phyloP scores from a whole-genome alignment of 2,888 invertebrate species.

The Drosophila acutilabella region DNA sequence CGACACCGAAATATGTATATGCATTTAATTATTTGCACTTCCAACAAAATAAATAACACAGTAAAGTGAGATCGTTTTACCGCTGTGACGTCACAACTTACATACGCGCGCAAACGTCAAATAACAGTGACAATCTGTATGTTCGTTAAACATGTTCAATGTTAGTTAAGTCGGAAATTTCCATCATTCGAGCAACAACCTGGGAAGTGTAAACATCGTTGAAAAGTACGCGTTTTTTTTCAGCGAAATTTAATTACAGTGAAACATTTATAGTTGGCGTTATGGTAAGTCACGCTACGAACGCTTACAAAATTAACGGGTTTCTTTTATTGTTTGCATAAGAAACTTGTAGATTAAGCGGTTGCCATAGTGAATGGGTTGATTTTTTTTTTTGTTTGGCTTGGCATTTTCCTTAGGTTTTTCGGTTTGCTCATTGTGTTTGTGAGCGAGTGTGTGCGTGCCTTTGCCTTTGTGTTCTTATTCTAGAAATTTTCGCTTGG shows the following conservation, averaged over 20 bases:
- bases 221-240: background rate
- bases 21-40: too few relatives aligned
- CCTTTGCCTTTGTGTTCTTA: too few relatives aligned
- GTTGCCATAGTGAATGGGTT: background rate
- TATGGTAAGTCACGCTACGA: background rate
- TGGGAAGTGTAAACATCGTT: background rate
- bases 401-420: too few relatives aligned
- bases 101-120: background rate
- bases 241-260: background rate
- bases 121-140: background rate
- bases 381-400: too few relatives aligned
- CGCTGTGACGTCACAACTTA: slow-evolving; percentile 11
- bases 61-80: background rate
- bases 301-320: too few relatives aligned
- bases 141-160: background rate
- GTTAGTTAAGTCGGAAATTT: background rate
- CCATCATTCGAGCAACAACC: background rate
- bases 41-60: too few relatives aligned
- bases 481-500: too few relatives aligned
- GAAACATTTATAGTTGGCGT: background rate
- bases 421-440: too few relatives aligned
- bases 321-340: background rate
- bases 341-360: background rate
- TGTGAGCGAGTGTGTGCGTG: too few relatives aligned
- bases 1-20: too few relatives aligned